These are phyloP conservation scores for Corvus cornix DNA, from an alignment of 2,113 vertebrate genomes.

Conservation along the genomic window DNA sequence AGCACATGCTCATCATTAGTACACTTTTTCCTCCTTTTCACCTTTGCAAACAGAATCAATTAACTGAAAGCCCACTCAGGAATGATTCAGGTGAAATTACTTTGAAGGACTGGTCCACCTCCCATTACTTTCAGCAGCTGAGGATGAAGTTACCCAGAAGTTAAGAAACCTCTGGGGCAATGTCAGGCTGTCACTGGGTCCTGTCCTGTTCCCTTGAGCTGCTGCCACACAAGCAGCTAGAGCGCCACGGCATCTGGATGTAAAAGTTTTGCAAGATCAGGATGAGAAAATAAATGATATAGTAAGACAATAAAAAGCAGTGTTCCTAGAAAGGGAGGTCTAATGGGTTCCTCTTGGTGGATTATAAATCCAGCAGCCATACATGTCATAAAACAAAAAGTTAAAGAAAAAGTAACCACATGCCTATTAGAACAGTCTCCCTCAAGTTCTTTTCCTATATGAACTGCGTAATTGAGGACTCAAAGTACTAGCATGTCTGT, in stretches of 20 bases:
- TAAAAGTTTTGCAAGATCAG: background rate
- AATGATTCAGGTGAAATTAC: background rate
- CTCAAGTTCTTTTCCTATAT: background rate
- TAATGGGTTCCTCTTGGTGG: background rate
- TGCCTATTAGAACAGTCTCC: background rate
- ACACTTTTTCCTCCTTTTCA: background rate
- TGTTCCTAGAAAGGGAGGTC: background rate
- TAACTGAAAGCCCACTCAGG: background rate
- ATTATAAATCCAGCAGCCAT: background rate
- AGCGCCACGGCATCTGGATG: background rate
- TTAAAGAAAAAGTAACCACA: background rate
- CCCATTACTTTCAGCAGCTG: background rate
- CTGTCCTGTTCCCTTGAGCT: background rate
- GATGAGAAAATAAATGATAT: background rate
- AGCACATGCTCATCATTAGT: fast-evolving
- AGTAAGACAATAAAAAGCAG: background rate
- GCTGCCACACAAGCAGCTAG: background rate
- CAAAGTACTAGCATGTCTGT: background rate
- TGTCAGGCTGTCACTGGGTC: background rate
- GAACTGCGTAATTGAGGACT: background rate
- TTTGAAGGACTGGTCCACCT: background rate
- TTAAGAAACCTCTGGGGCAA: background rate
- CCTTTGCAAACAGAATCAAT: background rate
- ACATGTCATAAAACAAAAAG: background rate
- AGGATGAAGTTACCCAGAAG: background rate